These are phyloP conservation scores for Merluccius polli DNA, from an alignment of 2,797 vertebrate genomes.

Conservation along the genomic window DNA sequence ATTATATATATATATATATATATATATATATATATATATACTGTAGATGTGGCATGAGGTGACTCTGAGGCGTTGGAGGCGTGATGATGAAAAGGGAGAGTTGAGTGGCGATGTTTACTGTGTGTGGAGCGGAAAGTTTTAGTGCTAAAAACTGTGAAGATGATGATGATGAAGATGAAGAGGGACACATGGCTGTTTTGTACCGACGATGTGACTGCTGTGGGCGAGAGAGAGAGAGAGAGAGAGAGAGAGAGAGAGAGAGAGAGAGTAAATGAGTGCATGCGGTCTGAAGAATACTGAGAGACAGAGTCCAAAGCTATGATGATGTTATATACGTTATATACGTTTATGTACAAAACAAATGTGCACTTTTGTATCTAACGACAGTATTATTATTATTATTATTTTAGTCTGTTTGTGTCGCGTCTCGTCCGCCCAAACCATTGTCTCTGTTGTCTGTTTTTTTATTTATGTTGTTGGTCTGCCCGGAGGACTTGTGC, in stretches of 20 bases:
- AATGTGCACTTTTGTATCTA: constrained; percentile 83
- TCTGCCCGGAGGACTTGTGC: constrained; percentile 80
- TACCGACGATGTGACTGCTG: constrained; percentile 9
- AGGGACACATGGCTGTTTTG: constrained; percentile 44
- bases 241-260: constrained; percentile 31
- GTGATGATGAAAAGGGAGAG: constrained; percentile 27
- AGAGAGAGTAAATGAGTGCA: constrained; percentile 36
- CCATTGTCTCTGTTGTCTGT: constrained; percentile 41
- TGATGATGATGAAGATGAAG: constrained; percentile 46
- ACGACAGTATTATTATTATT: constrained; percentile 71
- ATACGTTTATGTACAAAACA: constrained; percentile 61
- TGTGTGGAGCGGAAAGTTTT: constrained; percentile 19
- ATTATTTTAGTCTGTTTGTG: constrained; percentile 37
- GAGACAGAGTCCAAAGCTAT: constrained; percentile 58
- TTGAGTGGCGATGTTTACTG: constrained; percentile 41
- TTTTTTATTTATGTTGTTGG: constrained; percentile 53
- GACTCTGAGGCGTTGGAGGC: constrained; percentile 42
- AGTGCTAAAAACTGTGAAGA: neutral
- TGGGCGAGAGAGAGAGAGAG: constrained; percentile 20
- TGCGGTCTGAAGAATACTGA: constrained; percentile 50
- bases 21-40: constrained; percentile 59
- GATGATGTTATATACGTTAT: constrained; percentile 62
- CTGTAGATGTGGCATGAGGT: constrained; percentile 67
- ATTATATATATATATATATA: no score
- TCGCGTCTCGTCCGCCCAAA: constrained; percentile 46